phyloP scores from a whole-genome alignment of 2,113 vertebrate species.

The Leptobrachium leishanense region DNA sequence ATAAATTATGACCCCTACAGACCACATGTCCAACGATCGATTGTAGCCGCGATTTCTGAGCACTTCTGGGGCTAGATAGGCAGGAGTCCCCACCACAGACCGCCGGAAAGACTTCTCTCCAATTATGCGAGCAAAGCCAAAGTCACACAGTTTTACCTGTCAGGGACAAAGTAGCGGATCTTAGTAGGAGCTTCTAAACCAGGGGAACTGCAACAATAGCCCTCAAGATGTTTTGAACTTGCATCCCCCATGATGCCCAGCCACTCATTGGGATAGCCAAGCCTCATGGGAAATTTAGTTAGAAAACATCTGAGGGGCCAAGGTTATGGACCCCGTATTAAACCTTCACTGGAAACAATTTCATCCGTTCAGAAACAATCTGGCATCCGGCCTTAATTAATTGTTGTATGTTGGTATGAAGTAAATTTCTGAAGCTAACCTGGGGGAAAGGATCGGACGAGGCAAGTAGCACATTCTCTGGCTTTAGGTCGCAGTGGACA shows the following conservation, averaged over 20 bases:
- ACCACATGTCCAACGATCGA: conserved; percentile 93
- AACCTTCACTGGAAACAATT: no score
- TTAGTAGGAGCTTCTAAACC: conserved; percentile 26
- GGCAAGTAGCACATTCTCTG: conserved; percentile 92
- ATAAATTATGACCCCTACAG: conserved; percentile 90
- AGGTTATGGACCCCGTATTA: no score
- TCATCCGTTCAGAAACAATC: no score
- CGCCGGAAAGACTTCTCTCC: conserved; percentile 91
- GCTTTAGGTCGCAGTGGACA: conserved; percentile 97
- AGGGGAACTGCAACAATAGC: no score
- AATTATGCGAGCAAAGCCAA: conserved; percentile 90
- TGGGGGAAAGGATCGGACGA: conserved; percentile 94
- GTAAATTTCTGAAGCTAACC: conserved; percentile 63
- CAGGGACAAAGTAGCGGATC: background rate
- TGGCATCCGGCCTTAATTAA: no score
- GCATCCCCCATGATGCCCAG: no score
- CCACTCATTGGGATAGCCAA: no score
- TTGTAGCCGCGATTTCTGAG: conserved; percentile 91
- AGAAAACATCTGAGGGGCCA: no score
- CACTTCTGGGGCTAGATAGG: conserved; percentile 87
- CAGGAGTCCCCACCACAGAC: conserved; percentile 88
- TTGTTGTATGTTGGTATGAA: no score
- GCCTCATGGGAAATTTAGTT: no score
- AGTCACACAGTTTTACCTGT: conserved; percentile 90
- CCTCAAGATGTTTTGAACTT: no score